Percentiles rank a stretch among this genome's conserved stretches.
These are phyloP conservation scores for Apantesis nais DNA, from an alignment of 2,888 invertebrate species.

Conservation along the genomic window DNA sequence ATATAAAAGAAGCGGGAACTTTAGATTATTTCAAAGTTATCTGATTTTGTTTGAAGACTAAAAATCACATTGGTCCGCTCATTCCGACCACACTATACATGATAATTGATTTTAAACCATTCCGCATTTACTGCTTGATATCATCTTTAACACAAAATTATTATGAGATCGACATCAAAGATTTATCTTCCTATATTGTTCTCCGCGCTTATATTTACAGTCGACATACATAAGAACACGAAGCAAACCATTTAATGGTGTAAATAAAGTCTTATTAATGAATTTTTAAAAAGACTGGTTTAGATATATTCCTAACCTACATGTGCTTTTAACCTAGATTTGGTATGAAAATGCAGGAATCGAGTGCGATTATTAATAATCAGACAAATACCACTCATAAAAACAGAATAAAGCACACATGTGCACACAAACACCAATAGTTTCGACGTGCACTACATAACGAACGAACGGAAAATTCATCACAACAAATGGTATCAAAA, in stretches of 20 bases:
- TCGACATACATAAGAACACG: background rate
- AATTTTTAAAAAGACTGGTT: background rate
- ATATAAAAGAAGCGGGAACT: conserved; percentile 11
- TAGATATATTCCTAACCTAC: conserved; percentile 17
- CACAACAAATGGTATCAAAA: background rate
- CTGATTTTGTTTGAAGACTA: background rate
- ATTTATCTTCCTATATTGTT: conserved; percentile 1
- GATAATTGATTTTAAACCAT: conserved; percentile 1
- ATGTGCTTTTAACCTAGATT: conserved; percentile 24
- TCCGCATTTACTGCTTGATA: background rate
- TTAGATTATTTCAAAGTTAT: background rate
- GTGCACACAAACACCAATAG: background rate
- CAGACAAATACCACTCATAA: background rate
- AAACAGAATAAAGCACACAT: background rate
- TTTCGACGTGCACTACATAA: background rate
- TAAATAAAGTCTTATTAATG: conserved; percentile 1
- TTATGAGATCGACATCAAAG: conserved; percentile 2
- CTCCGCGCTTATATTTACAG: conserved; percentile 7
- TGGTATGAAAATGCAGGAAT: conserved; percentile 13
- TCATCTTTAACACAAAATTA: background rate
- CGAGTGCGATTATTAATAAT: background rate
- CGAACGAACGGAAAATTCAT: background rate
- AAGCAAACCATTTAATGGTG: background rate
- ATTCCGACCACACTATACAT: background rate
- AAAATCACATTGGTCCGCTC: background rate